These are phyloP conservation scores for Drepana arcuata DNA, from an alignment of 1,140 invertebrate species.

Conservation along the genomic window DNA sequence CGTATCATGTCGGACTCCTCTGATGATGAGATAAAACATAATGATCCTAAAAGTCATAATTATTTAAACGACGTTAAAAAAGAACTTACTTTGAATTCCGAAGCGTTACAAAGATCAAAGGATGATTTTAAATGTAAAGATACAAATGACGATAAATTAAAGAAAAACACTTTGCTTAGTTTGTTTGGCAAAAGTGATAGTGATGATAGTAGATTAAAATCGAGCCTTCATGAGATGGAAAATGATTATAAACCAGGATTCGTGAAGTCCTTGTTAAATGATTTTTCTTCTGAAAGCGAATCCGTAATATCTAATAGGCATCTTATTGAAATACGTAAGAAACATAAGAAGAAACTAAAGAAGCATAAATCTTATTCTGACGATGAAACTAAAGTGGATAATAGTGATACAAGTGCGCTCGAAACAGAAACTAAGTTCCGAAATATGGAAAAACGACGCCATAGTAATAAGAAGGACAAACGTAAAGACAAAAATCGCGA, in stretches of 20 bases:
- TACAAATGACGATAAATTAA: constrained; percentile 49
- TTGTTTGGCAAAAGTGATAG: constrained; percentile 62
- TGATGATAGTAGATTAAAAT: constrained; percentile 53
- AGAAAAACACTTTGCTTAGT: constrained; percentile 56
- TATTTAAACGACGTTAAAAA: constrained; percentile 42
- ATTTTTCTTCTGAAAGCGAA: constrained; percentile 74
- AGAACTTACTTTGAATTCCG: constrained; percentile 66
- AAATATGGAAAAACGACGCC: constrained; percentile 74
- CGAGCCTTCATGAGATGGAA: constrained; percentile 32
- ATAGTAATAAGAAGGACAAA: constrained; percentile 81
- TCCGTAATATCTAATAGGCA: constrained; percentile 44
- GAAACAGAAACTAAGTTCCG: constrained; percentile 49
- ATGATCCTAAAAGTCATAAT: constrained; percentile 55
- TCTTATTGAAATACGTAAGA: constrained; percentile 75
- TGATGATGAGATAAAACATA: constrained; percentile 67
- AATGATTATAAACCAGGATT: constrained; percentile 40
- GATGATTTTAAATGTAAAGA: constrained; percentile 34
- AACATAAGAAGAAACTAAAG: constrained; percentile 89
- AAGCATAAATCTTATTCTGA: constrained; percentile 78
- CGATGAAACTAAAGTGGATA: constrained; percentile 69
- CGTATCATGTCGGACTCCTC: constrained; percentile 76
- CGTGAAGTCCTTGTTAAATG: constrained; percentile 41
- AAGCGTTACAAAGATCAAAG: constrained; percentile 48
- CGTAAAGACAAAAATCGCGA: constrained; percentile 79
- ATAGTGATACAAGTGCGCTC: constrained; percentile 19